These are phyloP conservation scores for Aphaenogaster ashmeadi DNA, from an alignment of 1,140 invertebrate species.

Conservation along the genomic window DNA sequence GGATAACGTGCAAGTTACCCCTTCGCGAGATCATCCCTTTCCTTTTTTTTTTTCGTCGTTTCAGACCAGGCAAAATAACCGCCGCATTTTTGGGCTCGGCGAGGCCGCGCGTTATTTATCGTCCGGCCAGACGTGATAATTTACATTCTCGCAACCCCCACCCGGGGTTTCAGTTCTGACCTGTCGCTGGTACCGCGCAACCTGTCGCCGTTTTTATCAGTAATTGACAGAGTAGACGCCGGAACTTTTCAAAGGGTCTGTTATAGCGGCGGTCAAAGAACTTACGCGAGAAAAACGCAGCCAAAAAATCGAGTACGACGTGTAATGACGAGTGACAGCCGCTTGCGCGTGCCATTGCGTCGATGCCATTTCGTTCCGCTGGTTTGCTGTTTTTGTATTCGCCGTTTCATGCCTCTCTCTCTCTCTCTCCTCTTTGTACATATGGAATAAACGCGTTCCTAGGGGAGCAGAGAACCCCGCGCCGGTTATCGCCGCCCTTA, in stretches of 20 bases:
- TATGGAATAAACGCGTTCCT: conserved; percentile 46
- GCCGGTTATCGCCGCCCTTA: conserved; percentile 42
- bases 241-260: conserved; percentile 66
- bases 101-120: conserved; percentile 77
- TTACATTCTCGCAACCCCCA: conserved; percentile 67
- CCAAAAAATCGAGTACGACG: conserved; percentile 35
- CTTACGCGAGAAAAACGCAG: background rate
- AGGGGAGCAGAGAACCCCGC: background rate
- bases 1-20: conserved; percentile 20
- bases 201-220: conserved; percentile 78
- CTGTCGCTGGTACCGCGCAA: conserved; percentile 65
- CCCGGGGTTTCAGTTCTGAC: conserved; percentile 50
- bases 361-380: conserved; percentile 46
- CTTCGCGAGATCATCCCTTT: conserved; percentile 27
- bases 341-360: conserved; percentile 7
- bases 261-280: conserved; percentile 46
- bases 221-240: conserved; percentile 79
- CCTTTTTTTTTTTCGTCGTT: conserved; percentile 51
- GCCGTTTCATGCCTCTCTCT: conserved; percentile 2
- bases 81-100: conserved; percentile 57
- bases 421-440: conserved; percentile 9
- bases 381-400: conserved; percentile 10
- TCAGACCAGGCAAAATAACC: conserved; percentile 21
- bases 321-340: conserved; percentile 52
- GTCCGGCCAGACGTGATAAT: conserved; percentile 77